A percentile compares a stretch with the other conserved stretches of the same genome.
These are phyloP conservation scores for Microcebus ravelobensis DNA, from an alignment of 2,113 vertebrate species.

Conservation along the genomic window DNA sequence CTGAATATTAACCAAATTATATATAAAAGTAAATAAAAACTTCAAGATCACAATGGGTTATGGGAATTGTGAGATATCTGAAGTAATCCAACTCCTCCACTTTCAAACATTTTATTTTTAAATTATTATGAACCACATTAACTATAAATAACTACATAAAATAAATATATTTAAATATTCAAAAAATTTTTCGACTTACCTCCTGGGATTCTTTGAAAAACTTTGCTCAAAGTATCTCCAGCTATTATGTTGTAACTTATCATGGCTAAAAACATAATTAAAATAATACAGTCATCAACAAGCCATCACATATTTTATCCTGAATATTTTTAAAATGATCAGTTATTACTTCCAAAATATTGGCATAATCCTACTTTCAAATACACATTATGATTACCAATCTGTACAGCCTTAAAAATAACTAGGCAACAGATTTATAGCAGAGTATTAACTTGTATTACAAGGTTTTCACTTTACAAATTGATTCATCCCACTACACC, in stretches of 20 bases:
- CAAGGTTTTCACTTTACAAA: background rate
- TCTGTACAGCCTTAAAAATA: background rate
- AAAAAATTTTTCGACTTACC: constrained; percentile 84
- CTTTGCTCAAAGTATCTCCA: constrained; percentile 96
- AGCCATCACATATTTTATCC: background rate
- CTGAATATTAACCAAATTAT: background rate
- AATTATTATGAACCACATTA: background rate
- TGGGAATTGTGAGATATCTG: background rate
- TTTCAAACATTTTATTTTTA: constrained; percentile 24
- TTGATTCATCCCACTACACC: background rate
- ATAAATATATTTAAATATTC: background rate
- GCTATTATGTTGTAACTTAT: constrained; percentile 98
- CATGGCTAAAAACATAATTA: constrained; percentile 90
- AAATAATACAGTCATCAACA: constrained; percentile 26
- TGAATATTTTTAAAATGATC: constrained; percentile 42
- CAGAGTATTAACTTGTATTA: background rate
- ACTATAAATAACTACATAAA: background rate
- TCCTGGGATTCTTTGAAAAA: constrained; percentile 95
- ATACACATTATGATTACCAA: background rate
- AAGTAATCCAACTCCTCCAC: background rate
- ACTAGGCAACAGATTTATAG: background rate
- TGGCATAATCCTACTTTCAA: background rate
- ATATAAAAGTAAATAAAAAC: background rate
- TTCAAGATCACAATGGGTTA: background rate
- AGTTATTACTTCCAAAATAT: background rate